Evolutionary conservation across 2,888 invertebrate species (phyloP).

Genomic region (Microctonus aethiopoides): DNA sequence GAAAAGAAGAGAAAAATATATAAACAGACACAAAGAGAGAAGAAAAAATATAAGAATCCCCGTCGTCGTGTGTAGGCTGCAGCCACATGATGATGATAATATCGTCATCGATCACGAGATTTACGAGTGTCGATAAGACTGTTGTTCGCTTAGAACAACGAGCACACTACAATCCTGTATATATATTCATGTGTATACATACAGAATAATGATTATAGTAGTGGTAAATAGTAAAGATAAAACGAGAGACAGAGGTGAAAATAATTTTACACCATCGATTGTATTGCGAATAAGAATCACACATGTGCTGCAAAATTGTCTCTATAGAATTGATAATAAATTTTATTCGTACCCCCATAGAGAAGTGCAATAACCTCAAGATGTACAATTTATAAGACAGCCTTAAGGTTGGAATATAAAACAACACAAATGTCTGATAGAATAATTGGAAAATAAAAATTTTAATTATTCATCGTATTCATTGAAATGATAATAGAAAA

Average conservation of each 20-base stretch:
- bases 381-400: not conserved
- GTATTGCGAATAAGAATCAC: not conserved
- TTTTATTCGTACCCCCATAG: not conserved
- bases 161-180: not conserved
- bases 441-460: no score
- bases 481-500: not conserved
- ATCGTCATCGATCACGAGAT: slow-evolving; percentile 33
- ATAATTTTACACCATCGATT: slow-evolving; percentile 17
- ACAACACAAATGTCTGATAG: not conserved
- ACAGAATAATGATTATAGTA: not conserved
- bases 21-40: not conserved
- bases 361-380: not conserved
- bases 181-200: no score
- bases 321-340: slow-evolving; percentile 2
- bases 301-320: slow-evolving; percentile 2
- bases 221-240: slow-evolving; percentile 13
- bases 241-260: not conserved
- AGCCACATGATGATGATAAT: slow-evolving; percentile 32
- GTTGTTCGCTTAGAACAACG: slow-evolving; percentile 15
- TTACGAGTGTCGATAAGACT: slow-evolving; percentile 33
- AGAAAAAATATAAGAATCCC: slow-evolving; percentile 2
- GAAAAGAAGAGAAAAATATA: not conserved
- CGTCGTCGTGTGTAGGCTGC: slow-evolving; percentile 30
- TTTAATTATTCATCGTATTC: not conserved
- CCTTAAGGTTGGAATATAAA: not conserved